phyloP scores from a whole-genome alignment of 2,797 vertebrate genomes.

The Loriculus beryllinus region DNA sequence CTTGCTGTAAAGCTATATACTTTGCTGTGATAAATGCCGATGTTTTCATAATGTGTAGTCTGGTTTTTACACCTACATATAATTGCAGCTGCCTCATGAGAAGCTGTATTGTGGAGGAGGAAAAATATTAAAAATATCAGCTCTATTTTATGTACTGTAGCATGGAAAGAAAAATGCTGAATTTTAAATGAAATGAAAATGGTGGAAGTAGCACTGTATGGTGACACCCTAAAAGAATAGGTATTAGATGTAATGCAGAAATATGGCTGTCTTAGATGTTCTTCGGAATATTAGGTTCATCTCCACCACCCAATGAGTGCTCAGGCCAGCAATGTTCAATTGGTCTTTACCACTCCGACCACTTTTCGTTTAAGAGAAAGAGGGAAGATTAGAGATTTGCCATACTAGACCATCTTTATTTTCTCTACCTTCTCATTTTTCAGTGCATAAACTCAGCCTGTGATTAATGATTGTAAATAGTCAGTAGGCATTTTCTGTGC shows the following conservation, averaged over 20 bases:
- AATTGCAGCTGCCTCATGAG: neutral
- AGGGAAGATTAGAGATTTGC: neutral
- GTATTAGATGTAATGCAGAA: neutral
- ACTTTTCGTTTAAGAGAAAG: neutral
- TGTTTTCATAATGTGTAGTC: neutral
- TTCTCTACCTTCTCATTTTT: neutral
- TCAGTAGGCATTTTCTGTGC: neutral
- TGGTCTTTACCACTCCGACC: neutral
- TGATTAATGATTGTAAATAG: neutral
- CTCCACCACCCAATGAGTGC: neutral
- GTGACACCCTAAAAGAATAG: neutral
- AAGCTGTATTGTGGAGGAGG: neutral
- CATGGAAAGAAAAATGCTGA: conserved; percentile 13
- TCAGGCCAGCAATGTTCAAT: neutral
- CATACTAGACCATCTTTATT: neutral
- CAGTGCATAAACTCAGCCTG: neutral
- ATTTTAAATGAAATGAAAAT: conserved; percentile 44
- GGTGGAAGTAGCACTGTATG: neutral
- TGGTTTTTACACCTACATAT: neutral
- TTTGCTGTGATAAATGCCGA: neutral
- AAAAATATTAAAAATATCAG: neutral
- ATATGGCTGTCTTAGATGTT: neutral
- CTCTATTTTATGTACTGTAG: neutral
- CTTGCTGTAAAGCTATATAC: neutral
- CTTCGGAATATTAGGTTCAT: neutral